Evolutionary conservation across 2,888 invertebrate genomes (phyloP).

Genomic region (Melanostoma mellinum): DNA sequence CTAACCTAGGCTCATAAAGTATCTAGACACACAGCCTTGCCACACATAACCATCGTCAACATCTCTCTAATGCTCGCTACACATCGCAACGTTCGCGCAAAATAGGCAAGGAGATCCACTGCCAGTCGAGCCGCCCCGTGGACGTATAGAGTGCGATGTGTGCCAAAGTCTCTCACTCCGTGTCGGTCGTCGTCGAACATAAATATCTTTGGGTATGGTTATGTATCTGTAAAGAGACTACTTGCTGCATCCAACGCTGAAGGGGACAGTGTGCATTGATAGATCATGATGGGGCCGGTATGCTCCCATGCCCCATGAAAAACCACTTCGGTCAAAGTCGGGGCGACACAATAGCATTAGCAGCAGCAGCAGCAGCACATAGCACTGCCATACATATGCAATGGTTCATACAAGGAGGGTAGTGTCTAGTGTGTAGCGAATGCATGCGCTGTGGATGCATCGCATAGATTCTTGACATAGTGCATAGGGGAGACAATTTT

Average conservation of each 20-base stretch:
- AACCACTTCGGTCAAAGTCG: slow-evolving; percentile 69
- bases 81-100: slow-evolving; percentile 14
- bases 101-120: slow-evolving; percentile 35
- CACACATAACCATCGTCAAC: slow-evolving; percentile 66
- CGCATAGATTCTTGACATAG: slow-evolving; percentile 2
- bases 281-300: slow-evolving; percentile 39
- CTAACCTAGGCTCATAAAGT: slow-evolving; percentile 67
- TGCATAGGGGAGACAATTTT: slow-evolving; percentile 17
- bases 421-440: background rate
- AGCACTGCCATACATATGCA: background rate
- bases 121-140: background rate
- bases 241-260: background rate
- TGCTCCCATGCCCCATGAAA: slow-evolving; percentile 50
- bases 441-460: slow-evolving; percentile 40
- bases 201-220: slow-evolving; percentile 37
- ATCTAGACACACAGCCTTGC: slow-evolving; percentile 64
- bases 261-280: slow-evolving; percentile 35
- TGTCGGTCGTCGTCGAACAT: slow-evolving; percentile 23
- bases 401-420: background rate
- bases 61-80: slow-evolving; percentile 35
- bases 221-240: slow-evolving; percentile 12
- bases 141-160: slow-evolving; percentile 44
- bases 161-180: slow-evolving; percentile 52
- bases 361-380: slow-evolving; percentile 32
- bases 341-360: slow-evolving; percentile 48